Percentiles rank a stretch among this genome's conserved stretches.
These are phyloP conservation scores for Keiferia lycopersicella DNA, from an alignment of 2,888 invertebrate species.

Conservation along the genomic window DNA sequence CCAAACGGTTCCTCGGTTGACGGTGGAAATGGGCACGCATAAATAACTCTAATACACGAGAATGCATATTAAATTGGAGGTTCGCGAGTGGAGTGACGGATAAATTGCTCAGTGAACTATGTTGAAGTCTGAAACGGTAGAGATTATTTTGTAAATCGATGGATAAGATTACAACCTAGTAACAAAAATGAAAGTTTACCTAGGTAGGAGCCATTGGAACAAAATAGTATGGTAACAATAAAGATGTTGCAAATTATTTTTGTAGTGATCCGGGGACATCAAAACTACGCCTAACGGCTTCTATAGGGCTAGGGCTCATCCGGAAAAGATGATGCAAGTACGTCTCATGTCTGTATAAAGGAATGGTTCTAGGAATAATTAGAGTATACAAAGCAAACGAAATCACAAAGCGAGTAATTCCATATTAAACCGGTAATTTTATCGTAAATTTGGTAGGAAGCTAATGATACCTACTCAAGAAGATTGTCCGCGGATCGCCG, in stretches of 20 bases:
- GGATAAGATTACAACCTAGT: not conserved
- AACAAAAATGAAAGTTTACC: too few relatives aligned
- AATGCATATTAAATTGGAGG: conserved; percentile 63
- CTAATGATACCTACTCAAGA: conserved; percentile 77
- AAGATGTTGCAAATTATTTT: too few relatives aligned
- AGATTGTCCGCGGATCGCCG: conserved; percentile 77
- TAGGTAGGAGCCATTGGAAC: too few relatives aligned
- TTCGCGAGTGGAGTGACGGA: conserved; percentile 45
- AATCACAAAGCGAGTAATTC: conserved; percentile 71
- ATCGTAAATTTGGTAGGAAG: conserved; percentile 69
- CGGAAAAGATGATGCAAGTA: not conserved
- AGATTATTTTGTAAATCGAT: conserved; percentile 11
- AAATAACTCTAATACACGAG: conserved; percentile 67
- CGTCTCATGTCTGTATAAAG: conserved; percentile 26
- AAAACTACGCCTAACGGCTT: too few relatives aligned
- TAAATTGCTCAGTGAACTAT: conserved; percentile 32
- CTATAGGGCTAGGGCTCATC: too few relatives aligned
- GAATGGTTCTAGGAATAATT: conserved; percentile 24
- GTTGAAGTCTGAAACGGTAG: conserved; percentile 24
- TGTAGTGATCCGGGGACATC: too few relatives aligned
- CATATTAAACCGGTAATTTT: conserved; percentile 71
- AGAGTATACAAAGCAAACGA: conserved; percentile 52
- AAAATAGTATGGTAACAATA: not conserved
- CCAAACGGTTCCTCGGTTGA: conserved; percentile 72
- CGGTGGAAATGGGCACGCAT: conserved; percentile 76